A percentile compares a stretch with the other conserved stretches of the same genome.
These are phyloP conservation scores for Phoenicopterus ruber DNA, from an alignment of 2,113 vertebrate species.

Conservation along the genomic window DNA sequence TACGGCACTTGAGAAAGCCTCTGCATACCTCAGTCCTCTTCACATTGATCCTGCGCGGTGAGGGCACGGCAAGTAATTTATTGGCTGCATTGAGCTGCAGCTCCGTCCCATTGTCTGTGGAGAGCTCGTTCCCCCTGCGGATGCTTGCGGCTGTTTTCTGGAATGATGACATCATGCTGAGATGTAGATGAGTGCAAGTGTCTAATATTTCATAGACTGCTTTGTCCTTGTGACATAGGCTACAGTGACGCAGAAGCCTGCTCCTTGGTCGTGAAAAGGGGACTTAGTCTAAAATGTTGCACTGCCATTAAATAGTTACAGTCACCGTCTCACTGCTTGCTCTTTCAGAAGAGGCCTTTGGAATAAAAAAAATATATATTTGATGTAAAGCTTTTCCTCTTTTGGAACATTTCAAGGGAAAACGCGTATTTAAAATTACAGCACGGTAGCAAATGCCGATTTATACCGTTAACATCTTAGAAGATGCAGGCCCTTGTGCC, in stretches of 20 bases:
- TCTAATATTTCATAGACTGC: neutral
- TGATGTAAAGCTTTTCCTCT: neutral
- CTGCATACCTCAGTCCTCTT: rapidly evolving
- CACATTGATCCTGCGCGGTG: rapidly evolving
- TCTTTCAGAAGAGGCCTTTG: neutral
- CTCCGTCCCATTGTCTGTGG: neutral
- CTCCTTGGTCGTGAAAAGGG: neutral
- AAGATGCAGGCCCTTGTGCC: neutral
- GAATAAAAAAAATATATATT: neutral
- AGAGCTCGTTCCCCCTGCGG: neutral
- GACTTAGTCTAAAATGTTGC: neutral
- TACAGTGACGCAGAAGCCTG: neutral
- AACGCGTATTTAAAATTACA: neutral
- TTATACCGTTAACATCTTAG: neutral
- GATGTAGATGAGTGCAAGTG: neutral
- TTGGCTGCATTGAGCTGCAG: rapidly evolving
- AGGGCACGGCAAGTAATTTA: rapidly evolving
- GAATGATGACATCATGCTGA: neutral
- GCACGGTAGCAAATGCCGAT: rapidly evolving
- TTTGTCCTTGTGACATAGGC: neutral
- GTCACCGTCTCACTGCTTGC: neutral
- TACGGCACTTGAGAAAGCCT: neutral
- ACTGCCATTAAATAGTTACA: rapidly evolving
- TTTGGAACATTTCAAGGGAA: neutral
- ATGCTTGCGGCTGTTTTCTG: neutral